phyloP scores from a whole-genome alignment of 2,113 vertebrate genomes.

The Panthera leo region DNA sequence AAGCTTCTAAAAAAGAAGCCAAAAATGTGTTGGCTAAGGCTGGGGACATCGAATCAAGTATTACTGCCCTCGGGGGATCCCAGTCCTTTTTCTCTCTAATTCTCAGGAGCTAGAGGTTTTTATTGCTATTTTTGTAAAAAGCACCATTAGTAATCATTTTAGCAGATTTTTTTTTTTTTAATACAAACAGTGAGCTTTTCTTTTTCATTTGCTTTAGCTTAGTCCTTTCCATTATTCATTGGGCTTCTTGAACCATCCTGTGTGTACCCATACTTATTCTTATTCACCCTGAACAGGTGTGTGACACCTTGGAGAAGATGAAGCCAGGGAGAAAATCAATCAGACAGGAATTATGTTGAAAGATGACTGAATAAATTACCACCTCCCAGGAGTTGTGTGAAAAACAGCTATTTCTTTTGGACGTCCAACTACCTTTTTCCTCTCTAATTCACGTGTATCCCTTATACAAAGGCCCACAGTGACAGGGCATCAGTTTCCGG shows the following conservation, averaged over 20 bases:
- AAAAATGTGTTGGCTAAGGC: not conserved
- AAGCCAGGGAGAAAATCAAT: slow-evolving; percentile 23
- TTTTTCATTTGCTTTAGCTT: slow-evolving; percentile 1
- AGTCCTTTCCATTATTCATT: not conserved
- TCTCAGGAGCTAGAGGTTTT: not conserved
- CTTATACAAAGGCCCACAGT: not conserved
- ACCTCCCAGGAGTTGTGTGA: slow-evolving; percentile 29
- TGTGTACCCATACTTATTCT: not conserved
- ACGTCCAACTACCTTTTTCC: not conserved
- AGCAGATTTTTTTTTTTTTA: not conserved
- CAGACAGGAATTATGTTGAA: slow-evolving; percentile 50
- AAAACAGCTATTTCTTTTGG: slow-evolving; percentile 19
- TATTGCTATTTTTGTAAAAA: not conserved
- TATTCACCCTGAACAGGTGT: slow-evolving; percentile 31
- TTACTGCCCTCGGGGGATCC: not conserved
- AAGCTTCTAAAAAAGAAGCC: not conserved
- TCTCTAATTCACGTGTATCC: not conserved
- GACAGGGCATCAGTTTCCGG: not conserved
- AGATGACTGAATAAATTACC: slow-evolving; percentile 52
- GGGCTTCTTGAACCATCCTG: not conserved
- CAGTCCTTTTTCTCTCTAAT: not conserved
- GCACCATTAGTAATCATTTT: not conserved
- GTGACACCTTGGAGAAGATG: slow-evolving; percentile 21
- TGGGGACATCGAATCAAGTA: not conserved
- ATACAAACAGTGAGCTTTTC: not conserved